Conservation (phyloP, 1,140 invertebrate species). For the Venustaconcha ellipsiformis region DNA sequence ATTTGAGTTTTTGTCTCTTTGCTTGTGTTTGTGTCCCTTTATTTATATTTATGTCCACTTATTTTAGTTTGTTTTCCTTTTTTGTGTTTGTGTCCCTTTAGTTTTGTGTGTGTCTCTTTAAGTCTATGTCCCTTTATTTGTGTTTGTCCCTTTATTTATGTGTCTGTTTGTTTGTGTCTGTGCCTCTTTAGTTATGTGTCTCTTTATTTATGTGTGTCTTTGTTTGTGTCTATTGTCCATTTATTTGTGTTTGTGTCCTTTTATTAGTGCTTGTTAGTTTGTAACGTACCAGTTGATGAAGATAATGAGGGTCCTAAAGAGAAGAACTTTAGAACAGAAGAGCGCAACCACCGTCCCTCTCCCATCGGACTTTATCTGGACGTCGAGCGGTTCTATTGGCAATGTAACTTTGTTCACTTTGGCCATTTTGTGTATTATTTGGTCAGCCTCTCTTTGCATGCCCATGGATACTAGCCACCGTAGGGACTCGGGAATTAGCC, state of each 20-base stretch:
- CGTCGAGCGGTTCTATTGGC: constrained; percentile 32
- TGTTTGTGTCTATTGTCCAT: neutral
- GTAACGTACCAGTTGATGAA: constrained; percentile 47
- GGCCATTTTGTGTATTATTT: constrained; percentile 45
- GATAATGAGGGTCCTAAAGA: constrained; percentile 33
- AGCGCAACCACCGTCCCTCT: constrained; percentile 55
- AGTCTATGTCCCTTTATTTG: neutral
- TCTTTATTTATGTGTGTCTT: neutral
- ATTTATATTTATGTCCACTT: neutral
- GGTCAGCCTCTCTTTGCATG: constrained; percentile 34
- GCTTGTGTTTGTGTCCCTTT: too few species aligned
- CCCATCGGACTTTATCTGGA: constrained; percentile 2
- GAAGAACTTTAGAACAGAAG: constrained; percentile 21
- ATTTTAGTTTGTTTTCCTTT: too few species aligned
- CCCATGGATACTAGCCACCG: constrained; percentile 45
- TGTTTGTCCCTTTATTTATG: too few species aligned
- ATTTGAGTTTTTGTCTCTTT: neutral
- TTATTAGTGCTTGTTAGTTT: neutral
- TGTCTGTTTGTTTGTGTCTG: neutral
- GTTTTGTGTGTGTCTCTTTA: neutral
- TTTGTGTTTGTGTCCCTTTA: neutral
- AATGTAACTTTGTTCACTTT: constrained; percentile 46
- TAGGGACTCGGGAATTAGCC: constrained; percentile 50
- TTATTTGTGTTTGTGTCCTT: neutral
- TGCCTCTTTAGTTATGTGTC: neutral